phyloP scores from a whole-genome alignment of 2,113 vertebrate genomes.

The Cichladusa arquata region DNA sequence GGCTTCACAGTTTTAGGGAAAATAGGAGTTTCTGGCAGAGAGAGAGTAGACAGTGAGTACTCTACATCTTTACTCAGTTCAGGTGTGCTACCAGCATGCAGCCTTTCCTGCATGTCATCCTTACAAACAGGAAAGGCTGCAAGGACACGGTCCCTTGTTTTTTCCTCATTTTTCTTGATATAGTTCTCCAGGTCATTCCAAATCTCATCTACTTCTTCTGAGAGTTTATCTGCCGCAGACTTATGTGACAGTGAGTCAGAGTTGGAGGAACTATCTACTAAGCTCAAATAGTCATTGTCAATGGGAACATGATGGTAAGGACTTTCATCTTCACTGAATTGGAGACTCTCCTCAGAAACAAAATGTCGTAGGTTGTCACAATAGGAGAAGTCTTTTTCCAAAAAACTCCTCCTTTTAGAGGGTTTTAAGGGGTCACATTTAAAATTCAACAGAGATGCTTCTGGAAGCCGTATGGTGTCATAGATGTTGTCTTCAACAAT shows the following conservation, averaged over 20 bases:
- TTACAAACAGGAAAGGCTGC: conserved; percentile 91
- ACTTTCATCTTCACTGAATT: conserved; percentile 79
- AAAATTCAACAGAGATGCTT: conserved; percentile 62
- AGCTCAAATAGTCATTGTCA: conserved; percentile 74
- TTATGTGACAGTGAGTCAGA: conserved; percentile 74
- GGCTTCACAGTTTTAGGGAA: conserved; percentile 76
- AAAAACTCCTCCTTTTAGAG: conserved; percentile 68
- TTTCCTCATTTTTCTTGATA: conserved; percentile 93
- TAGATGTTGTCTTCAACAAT: conserved; percentile 90
- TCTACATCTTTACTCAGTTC: conserved; percentile 70
- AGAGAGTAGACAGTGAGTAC: conserved; percentile 63
- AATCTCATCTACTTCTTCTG: conserved; percentile 93
- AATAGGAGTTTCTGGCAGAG: conserved; percentile 77
- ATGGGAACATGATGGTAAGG: conserved; percentile 63
- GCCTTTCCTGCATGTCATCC: conserved; percentile 71
- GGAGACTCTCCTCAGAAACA: conserved; percentile 87
- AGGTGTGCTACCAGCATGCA: conserved; percentile 47
- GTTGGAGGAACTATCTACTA: conserved; percentile 74
- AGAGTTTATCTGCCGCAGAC: conserved; percentile 83
- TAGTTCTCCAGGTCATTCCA: conserved; percentile 98
- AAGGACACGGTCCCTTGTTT: conserved; percentile 87
- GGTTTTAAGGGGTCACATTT: conserved; percentile 28
- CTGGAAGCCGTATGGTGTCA: conserved; percentile 85
- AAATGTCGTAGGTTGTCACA: conserved; percentile 73
- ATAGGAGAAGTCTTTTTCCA: conserved; percentile 77